A percentile compares a stretch with the other conserved stretches of the same genome.
Evolutionary conservation across 2,888 invertebrate genomes (phyloP).

Genomic region (Dromius quadrimaculatus): DNA sequence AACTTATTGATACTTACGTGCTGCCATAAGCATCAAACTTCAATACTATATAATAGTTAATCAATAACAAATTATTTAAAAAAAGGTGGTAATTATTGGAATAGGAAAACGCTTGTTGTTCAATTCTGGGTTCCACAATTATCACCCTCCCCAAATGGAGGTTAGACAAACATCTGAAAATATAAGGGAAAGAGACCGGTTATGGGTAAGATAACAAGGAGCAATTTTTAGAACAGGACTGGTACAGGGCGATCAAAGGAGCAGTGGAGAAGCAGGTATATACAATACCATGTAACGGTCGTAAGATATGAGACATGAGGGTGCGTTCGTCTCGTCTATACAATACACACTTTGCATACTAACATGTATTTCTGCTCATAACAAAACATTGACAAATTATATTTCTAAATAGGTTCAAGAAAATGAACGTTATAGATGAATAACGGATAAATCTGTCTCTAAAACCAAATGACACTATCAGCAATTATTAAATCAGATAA

Average conservation of each 20-base stretch:
- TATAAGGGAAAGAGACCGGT: constrained; percentile 32
- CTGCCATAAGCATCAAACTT: too few relatives aligned
- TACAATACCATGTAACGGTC: constrained; percentile 23
- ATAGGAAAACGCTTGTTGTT: constrained; percentile 34
- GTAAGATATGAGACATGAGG: constrained; percentile 17
- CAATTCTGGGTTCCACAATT: constrained; percentile 23
- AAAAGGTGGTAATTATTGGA: constrained; percentile 1
- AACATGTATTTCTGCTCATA: constrained; percentile 3
- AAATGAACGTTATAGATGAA: background rate
- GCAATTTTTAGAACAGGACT: background rate
- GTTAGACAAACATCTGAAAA: constrained; percentile 37
- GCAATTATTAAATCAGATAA: background rate
- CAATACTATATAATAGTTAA: too few relatives aligned
- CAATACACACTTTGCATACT: constrained; percentile 34
- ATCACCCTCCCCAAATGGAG: constrained; percentile 7
- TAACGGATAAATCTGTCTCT: background rate
- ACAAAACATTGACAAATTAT: constrained; percentile 36
- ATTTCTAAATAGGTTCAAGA: constrained; percentile 4
- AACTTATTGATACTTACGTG: too few relatives aligned
- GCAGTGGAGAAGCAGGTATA: background rate
- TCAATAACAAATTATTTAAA: background rate
- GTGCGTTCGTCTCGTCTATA: constrained; percentile 34
- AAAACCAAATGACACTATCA: background rate
- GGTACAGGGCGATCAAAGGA: constrained; percentile 21
- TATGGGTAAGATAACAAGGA: background rate